Evolutionary conservation across 2,113 vertebrate genomes (phyloP), one percentile per base, ranked within the genome.

Genomic region (Rhodinocichla rosea): DNA sequence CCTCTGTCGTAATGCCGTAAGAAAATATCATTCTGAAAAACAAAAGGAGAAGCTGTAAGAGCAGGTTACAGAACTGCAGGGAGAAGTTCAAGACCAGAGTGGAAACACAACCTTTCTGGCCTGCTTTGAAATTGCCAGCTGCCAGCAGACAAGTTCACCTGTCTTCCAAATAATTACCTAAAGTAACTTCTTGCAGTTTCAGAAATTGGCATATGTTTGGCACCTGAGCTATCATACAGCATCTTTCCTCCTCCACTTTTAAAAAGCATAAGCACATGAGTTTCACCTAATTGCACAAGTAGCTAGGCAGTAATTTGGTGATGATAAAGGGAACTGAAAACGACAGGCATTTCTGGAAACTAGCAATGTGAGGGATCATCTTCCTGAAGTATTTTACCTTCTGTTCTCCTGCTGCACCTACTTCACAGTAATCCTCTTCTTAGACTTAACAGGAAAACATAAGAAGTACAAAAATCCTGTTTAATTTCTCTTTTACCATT

Each of bases 1-100:
- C 99, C 99, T 98, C 98, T 99, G 97, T 99, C 99, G 6, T 99
- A 99, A 97, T 99, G 99, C 79, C 99, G 98, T 97, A 99, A 97
- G 97, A 99, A 99, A 97, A 99, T 99, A 89, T 99, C 99, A 1
- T 99, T 99, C 99, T 99, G 96, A 49, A 98, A 98, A 95, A 95
- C 88, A 97, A 90, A 93, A 86, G 94, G 68, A 89, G 79, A 78
- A 65, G 39, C 33, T 83, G 45, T 85, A 75, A 83, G 44, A 87
- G 40, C 49, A 79, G 56, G 44, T 76, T 53, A 65, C 32, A 33
- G 40, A 33, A 68, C 73, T 50, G 13, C 1, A 2, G 23, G 49
- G 13, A 75, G 69, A 84, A 22, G 22, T 71, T 82, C 40, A 49
- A 52, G 37, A 49, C 35, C 37, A 6, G 15, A 49, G 64, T 37